Evolutionary conservation across 2,797 vertebrate genomes (phyloP).

Genomic region (Parambassis ranga): DNA sequence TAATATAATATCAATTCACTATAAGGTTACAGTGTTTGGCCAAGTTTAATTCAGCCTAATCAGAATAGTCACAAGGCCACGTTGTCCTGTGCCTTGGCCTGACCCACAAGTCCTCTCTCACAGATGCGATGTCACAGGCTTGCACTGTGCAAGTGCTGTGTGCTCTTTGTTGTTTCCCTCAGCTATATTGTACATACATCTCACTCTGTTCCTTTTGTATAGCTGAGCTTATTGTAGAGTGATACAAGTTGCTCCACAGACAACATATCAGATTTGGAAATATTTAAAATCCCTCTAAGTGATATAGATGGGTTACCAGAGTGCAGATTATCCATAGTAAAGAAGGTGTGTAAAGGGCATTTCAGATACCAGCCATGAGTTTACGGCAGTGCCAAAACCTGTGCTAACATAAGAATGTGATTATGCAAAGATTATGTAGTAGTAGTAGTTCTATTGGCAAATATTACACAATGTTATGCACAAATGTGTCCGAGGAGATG

Average conservation of each 20-base stretch:
- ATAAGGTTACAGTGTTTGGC: background rate
- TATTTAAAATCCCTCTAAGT: no score
- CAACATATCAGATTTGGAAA: background rate
- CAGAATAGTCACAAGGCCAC: background rate
- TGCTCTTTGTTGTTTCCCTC: constrained; percentile 7
- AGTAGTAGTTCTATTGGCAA: background rate
- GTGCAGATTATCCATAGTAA: no score
- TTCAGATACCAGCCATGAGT: background rate
- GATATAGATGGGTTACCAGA: no score
- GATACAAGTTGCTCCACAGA: background rate
- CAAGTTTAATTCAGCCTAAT: background rate
- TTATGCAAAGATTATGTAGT: background rate
- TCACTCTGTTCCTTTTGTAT: background rate
- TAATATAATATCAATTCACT: background rate
- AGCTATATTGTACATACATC: background rate
- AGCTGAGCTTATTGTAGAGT: background rate
- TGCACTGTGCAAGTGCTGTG: constrained; percentile 6
- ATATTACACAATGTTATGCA: background rate
- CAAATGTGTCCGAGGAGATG: background rate
- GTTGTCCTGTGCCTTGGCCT: background rate
- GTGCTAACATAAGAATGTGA: background rate
- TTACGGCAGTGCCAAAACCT: background rate
- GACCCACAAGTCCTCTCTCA: background rate
- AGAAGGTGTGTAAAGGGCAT: no score
- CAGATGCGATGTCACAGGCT: constrained; percentile 28